phyloP scores from a whole-genome alignment of 30 jellyfish, hydroid and myxozoan species.

The Mastigias papua region DNA sequence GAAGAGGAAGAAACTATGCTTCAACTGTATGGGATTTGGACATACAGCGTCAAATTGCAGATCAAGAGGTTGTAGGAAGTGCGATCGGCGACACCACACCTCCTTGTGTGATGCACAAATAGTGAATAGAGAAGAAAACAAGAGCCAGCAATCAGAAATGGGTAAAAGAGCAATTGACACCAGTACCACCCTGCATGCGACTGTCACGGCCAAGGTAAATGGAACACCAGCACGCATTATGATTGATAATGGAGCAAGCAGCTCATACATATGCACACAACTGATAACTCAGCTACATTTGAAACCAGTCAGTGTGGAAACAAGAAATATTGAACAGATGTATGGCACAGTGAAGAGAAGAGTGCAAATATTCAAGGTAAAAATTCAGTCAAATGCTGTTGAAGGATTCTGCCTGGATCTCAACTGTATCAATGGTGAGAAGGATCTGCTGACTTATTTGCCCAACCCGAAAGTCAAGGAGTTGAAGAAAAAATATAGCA shows the following conservation, averaged over 20 bases:
- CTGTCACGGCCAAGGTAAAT: slow-evolving; percentile 45
- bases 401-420: slow-evolving; percentile 21
- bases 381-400: slow-evolving; percentile 26
- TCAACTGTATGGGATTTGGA: slow-evolving; percentile 67
- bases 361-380: slow-evolving; percentile 51
- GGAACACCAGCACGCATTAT: slow-evolving; percentile 53
- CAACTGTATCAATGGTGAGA: slow-evolving; percentile 57
- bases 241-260: slow-evolving; percentile 56
- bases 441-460: slow-evolving; percentile 32
- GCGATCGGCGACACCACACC: slow-evolving; percentile 2
- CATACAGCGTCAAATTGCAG: slow-evolving; percentile 72
- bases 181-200: slow-evolving; percentile 41
- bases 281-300: slow-evolving; percentile 45
- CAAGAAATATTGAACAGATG: slow-evolving; percentile 59
- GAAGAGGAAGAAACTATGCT: slow-evolving; percentile 63
- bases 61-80: slow-evolving; percentile 15
- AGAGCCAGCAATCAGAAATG: slow-evolving; percentile 20
- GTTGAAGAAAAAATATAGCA: slow-evolving; percentile 42
- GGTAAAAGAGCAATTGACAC: slow-evolving; percentile 20
- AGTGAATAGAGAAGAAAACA: slow-evolving; percentile 1
- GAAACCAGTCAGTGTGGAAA: slow-evolving; percentile 47
- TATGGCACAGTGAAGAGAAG: slow-evolving; percentile 59
- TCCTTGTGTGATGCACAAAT: background rate
- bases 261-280: slow-evolving; percentile 63
- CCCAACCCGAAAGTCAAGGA: slow-evolving; percentile 44